Evolutionary conservation across 1,140 invertebrate genomes (phyloP), one percentile per base, ranked within the genome.

Genomic region (Ylistrum balloti): DNA sequence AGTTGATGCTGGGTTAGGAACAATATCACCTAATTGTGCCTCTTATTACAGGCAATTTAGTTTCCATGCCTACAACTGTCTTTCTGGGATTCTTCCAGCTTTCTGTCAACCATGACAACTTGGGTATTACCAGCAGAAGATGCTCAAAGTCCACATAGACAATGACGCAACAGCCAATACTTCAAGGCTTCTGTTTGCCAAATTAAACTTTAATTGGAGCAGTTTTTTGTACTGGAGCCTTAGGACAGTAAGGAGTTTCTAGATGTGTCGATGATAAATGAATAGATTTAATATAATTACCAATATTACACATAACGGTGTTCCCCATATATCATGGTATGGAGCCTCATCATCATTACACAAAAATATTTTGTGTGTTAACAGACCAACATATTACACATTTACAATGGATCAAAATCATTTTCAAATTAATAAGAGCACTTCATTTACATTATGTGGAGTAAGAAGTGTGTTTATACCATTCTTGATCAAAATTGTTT

Each of bases 31-130:
- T 28, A 74, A 74, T 74, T 74, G 56, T n/a, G 56, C 56, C 56
- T 74, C 56, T 28, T 28, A 74, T 74, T 74, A 28, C 56, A 17
- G 22, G 22, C 56, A 74, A 74, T 74, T 74, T 74, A 74, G 56
- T 74, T 74, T 74, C 56, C 56, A 74, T 74, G 56, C 56, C 56
- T 74, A 74, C 56, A 45, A 45, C 41, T 45, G 41, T 74, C 22
- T 74, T 74, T 74, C 56, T 74, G 56, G 56, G 56, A 74, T 28
- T 74, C 56, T 74, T 74, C 56, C 56, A 74, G 56, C 56, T 74
- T 74, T 74, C 56, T 74, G 56, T 74, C 56, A 74, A 74, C 56
- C 56, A 74, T 74, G 56, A 74, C 56, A 74, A 74, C 56, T 74
- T 74, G 28, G 56, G 56, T 74, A 74, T 74, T 74, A 74, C 56